phyloP scores from a whole-genome alignment of 1,140 invertebrate species.

The Hypothenemus hampei region DNA sequence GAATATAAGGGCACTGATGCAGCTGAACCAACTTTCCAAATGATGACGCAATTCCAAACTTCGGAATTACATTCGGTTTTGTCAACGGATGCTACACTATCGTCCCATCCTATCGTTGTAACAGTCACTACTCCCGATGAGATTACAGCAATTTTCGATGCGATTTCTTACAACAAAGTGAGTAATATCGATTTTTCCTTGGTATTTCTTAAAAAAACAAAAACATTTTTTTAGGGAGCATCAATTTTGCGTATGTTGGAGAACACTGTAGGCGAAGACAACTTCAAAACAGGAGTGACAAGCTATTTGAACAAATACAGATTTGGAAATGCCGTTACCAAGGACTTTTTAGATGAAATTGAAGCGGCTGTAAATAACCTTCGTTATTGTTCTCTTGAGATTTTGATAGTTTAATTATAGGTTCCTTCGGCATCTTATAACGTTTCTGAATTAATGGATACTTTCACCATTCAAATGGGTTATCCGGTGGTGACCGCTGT shows the following conservation, averaged over 20 bases:
- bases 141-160: conserved; percentile 89
- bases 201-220: too few relatives aligned
- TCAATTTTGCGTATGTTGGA: conserved; percentile 88
- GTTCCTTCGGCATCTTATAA: conserved; percentile 47
- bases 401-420: not conserved
- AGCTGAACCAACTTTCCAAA: conserved; percentile 74
- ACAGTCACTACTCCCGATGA: conserved; percentile 78
- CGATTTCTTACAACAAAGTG: conserved; percentile 90
- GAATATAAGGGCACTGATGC: conserved; percentile 71
- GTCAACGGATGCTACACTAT: conserved; percentile 70
- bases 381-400: not conserved
- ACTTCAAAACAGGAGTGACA: conserved; percentile 67
- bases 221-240: conserved; percentile 71
- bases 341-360: conserved; percentile 67
- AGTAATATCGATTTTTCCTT: not conserved
- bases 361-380: conserved; percentile 44
- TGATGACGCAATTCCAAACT: conserved; percentile 66
- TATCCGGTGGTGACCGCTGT: conserved; percentile 72
- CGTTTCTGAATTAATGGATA: conserved; percentile 76
- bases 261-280: conserved; percentile 68
- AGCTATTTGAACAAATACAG: conserved; percentile 67
- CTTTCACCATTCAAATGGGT: conserved; percentile 91
- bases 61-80: conserved; percentile 70
- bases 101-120: conserved; percentile 84
- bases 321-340: conserved; percentile 73